phyloP scores from a whole-genome alignment of 2,113 vertebrate genomes.

The Dendrocopos noguchii region DNA sequence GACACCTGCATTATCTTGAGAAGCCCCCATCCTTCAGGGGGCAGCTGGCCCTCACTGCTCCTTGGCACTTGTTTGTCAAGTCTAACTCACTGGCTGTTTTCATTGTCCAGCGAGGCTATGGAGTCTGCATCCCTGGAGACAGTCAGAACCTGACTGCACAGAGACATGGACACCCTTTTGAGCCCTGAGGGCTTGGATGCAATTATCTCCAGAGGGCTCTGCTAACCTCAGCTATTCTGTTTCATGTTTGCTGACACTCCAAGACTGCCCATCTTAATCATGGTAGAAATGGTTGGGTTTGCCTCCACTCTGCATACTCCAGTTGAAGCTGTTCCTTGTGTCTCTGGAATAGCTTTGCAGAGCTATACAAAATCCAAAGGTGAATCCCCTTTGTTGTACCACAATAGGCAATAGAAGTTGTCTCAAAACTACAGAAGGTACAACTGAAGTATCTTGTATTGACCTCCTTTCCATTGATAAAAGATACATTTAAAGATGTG shows the following conservation, averaged over 20 bases:
- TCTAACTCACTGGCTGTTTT: not conserved
- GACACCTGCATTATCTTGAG: fast-evolving
- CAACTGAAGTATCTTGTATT: not conserved
- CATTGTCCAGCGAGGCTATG: not conserved
- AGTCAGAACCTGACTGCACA: not conserved
- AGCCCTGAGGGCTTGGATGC: not conserved
- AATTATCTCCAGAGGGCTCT: not conserved
- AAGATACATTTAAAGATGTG: not conserved
- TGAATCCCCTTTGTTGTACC: not conserved
- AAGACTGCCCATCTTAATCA: not conserved
- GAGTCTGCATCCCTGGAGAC: not conserved
- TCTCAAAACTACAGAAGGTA: not conserved
- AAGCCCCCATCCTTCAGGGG: not conserved
- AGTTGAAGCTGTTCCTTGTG: not conserved
- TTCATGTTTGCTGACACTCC: not conserved
- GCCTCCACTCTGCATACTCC: not conserved
- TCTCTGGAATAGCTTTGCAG: not conserved
- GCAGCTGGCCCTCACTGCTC: not conserved
- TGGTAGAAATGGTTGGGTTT: not conserved
- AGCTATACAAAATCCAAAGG: not conserved
- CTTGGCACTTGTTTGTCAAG: not conserved
- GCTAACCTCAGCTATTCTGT: not conserved
- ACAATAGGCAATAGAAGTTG: not conserved
- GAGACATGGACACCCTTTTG: not conserved
- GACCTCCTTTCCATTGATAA: not conserved